phyloP scores from a whole-genome alignment of 1,140 invertebrate genomes.

The Euura lappo region DNA sequence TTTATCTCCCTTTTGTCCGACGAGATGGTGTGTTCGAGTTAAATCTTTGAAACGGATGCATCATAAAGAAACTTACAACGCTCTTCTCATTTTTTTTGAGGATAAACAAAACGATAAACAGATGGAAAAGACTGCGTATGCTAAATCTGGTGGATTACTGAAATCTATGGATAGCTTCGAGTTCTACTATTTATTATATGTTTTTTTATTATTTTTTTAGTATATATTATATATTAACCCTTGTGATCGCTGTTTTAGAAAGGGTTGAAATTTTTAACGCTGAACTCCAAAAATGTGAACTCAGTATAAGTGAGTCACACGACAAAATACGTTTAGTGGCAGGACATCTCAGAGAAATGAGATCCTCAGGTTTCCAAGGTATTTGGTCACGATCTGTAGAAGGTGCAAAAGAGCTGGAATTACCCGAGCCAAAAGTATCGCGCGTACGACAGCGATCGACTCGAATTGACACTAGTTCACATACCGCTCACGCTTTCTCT shows the following conservation, averaged over 20 bases:
- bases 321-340: neutral
- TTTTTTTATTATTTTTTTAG: neutral
- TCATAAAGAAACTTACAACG: neutral
- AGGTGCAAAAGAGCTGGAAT: neutral
- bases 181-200: neutral
- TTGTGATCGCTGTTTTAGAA: neutral
- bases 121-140: neutral
- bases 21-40: conserved; percentile 9
- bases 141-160: neutral
- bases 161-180: conserved; percentile 3
- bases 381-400: neutral
- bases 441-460: neutral
- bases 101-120: neutral
- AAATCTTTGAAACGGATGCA: neutral
- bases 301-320: neutral
- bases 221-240: neutral
- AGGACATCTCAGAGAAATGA: neutral
- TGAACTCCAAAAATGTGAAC: neutral
- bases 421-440: neutral
- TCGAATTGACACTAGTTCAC: neutral
- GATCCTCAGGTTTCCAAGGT: neutral
- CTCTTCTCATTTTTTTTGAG: neutral
- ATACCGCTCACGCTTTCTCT: neutral
- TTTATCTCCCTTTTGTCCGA: conserved; percentile 12
- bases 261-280: neutral